phyloP scores from a whole-genome alignment of 2,888 invertebrate genomes.

The Sesia apiformis region DNA sequence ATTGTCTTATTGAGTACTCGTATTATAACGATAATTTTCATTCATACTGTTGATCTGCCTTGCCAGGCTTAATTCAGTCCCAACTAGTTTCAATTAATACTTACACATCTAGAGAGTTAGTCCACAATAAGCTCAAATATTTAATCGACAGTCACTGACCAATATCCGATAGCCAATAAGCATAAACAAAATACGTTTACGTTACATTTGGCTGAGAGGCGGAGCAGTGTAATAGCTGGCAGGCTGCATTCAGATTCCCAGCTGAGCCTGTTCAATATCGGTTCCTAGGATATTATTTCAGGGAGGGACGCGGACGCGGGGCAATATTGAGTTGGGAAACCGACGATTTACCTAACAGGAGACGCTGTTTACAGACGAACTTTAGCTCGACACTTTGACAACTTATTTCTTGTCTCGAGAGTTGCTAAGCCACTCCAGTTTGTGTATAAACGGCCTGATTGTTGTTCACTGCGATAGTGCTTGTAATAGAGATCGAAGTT shows the following conservation, averaged over 20 bases:
- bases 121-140: slow-evolving; percentile 11
- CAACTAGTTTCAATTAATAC: no score
- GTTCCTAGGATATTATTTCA: slow-evolving; percentile 63
- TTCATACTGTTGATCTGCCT: no score
- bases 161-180: not conserved
- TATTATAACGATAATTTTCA: no score
- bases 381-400: slow-evolving; percentile 69
- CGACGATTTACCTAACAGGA: slow-evolving; percentile 68
- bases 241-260: slow-evolving; percentile 50
- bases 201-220: slow-evolving; percentile 47
- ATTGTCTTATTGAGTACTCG: no score
- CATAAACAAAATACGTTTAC: slow-evolving; percentile 55
- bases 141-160: slow-evolving; percentile 20
- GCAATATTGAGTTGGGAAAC: slow-evolving; percentile 69
- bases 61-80: no score
- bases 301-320: slow-evolving; percentile 40
- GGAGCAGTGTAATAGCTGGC: slow-evolving; percentile 36
- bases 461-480: slow-evolving; percentile 33
- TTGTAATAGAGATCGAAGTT: slow-evolving; percentile 18
- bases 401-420: slow-evolving; percentile 69
- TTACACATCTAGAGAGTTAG: not conserved
- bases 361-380: slow-evolving; percentile 62
- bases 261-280: slow-evolving; percentile 58
- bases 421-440: slow-evolving; percentile 59
- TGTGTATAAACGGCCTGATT: slow-evolving; percentile 55